phyloP scores from a whole-genome alignment of 2,113 vertebrate species.

The Anser brachyrhynchus region DNA sequence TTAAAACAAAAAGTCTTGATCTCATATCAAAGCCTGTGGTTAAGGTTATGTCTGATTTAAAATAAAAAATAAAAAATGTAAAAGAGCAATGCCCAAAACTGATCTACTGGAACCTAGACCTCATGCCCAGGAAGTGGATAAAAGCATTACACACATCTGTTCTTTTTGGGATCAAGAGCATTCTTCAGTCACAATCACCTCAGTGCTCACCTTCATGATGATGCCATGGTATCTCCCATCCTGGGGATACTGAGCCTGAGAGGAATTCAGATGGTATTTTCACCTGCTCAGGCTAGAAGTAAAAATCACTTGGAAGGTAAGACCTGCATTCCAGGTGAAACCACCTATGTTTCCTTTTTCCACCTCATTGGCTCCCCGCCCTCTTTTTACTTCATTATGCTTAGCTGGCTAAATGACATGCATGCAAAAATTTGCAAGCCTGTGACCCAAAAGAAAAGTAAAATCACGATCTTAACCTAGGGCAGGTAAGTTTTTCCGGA shows the following conservation, averaged over 20 bases:
- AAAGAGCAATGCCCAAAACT: neutral
- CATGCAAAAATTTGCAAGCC: neutral
- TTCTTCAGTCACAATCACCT: neutral
- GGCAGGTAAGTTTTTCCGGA: neutral
- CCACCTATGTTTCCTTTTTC: neutral
- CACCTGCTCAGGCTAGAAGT: neutral
- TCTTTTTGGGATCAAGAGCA: neutral
- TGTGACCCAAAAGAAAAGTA: neutral
- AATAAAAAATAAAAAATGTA: neutral
- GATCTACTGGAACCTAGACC: neutral
- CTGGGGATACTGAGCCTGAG: neutral
- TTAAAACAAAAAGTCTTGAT: neutral
- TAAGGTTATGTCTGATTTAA: neutral
- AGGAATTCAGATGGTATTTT: neutral
- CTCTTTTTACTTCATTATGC: neutral
- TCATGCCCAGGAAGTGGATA: neutral
- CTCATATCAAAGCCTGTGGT: neutral
- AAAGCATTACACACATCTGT: neutral
- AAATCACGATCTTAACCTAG: neutral
- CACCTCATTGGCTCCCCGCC: neutral
- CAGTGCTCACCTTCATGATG: neutral
- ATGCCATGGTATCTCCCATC: neutral
- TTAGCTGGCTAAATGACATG: neutral
- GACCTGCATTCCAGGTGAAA: neutral
- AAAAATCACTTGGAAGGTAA: neutral